Base-by-base conservation (phyloP, 2,113 vertebrate species). In the Herpetotheres cachinnans region DNA sequence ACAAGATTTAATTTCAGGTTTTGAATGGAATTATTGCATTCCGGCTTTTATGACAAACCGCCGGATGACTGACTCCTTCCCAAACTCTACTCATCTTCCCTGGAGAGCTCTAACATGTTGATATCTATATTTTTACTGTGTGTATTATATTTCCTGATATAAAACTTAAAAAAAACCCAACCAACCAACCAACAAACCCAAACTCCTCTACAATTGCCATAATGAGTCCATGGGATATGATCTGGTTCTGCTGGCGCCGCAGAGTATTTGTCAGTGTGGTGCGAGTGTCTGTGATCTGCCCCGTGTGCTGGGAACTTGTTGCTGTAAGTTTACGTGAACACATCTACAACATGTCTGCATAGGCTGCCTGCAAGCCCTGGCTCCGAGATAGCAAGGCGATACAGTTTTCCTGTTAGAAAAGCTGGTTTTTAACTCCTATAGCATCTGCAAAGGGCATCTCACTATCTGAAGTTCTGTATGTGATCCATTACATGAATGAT, bases 21-120 rank as follows among this genome's bases (percentile, higher is more conserved):
- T 96, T 86, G 90, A 79, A 76, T n/a, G 15, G 25, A 18, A 38
- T 73, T 94, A 27, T 22, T 27, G 29, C 70, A 38, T 65, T 54
- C n/a, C 83, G n/a, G 22, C 6, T 79, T 93, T 42, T 84, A 61
- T 94, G 93, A 74, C 54, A 86, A 93, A 54, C 63, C 67, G 74
- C 14, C 55, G 63, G 19, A 52, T 13, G 26, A 6, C 46, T 26
- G 49, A 50, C 72, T 92, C 58, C 91, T 89, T 49, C n/a, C 58
- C 63, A 82, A 83, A 76, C 30, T 6, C 11, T 12, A 6, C 29
- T 80, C n/a, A 47, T 67, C n/a, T 79, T 52, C 89, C 11, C 84
- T 70, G 59, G 42, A 95, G 84, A 73, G 30, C 13, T 15, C 22
- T 50, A 36, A 19, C 47, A 13, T 9, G 20, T 44, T n/a, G 10